Evolutionary conservation across 2,113 vertebrate species (phyloP), one percentile per base, ranked within the genome.

Genomic region (Hippocampus zosterae): DNA sequence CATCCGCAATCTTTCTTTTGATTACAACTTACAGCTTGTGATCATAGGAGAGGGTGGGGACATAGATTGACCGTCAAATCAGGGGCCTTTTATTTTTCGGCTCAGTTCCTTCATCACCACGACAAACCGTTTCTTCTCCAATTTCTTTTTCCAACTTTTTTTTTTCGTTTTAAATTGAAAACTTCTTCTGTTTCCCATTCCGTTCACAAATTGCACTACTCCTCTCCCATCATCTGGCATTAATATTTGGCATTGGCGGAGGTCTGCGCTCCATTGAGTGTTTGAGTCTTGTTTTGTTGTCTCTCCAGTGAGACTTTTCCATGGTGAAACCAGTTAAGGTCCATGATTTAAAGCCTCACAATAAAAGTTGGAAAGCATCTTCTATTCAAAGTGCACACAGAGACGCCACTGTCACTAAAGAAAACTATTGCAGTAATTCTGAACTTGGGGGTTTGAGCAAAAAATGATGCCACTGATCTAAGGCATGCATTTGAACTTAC

Each of bases 401-500:
- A 23, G 52, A 55, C 52, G 3, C 52, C 2, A 3, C n/a, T 55
- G 52, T 23, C 52, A n/a, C 21, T 56, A 10, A 25, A 56, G 19
- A 23, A 25, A 25, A 25, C 10, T 13, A 57, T 27, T 57, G 23
- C 21, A 11, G 10, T 15, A 13, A 57, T 8, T n/a, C n/a, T 23
- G 52, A 63, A 18, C 40, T 21, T n/a, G 21, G 9, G 21, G 15
- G 1, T 12, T 4, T 15, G 7, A 40, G 5, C 12, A 25, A 16
- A 33, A 65, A 33, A 56, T 7, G 12, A 64, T 44, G 56, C 73
- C 19, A 75, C 66, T 44, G 13, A 41, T 3, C 13, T 0, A 57
- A 18, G 3, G 52, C 1, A 21, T 62, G 25, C 37, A 19, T 55
- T 52, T 64, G 18, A 81, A 89, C 96, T 91, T 92, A 99, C 96